Base-by-base conservation (phyloP, 2,888 invertebrate genomes). In the Drosophila yooni region DNA sequence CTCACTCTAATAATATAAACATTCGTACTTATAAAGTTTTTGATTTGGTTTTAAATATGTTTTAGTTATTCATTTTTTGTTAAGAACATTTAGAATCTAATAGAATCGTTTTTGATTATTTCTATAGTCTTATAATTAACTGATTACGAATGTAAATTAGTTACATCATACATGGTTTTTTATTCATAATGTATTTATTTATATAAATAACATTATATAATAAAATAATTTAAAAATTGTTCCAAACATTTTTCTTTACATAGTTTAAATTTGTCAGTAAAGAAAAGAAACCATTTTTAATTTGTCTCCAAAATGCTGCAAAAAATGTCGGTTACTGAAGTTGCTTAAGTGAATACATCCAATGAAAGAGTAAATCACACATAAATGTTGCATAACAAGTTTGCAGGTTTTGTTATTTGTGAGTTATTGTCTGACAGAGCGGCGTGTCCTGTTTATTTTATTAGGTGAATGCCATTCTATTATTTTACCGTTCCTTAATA, bases 401-500 rank as follows among this genome's bases (percentile, higher is more conserved):
- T 76, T 69, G 34, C 48, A 52, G 58, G 33, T 51, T 75, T 52
- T 54, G 53, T 59, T 63, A 56, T 64, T 67, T 78, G 62, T 75
- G 57, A 77, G 66, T 75, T 83, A 81, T 69, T 86, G 68, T 62
- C 65, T 70, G 70, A 51, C 63, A 63, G 67, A 65, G 63, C 70
- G 73, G 71, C 78, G 67, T 80, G 76, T 84, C 81, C 82, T 87
- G 77, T 63, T 70, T 80, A 70, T 60, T 74, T 74, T 64, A 76
- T 71, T 58, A 62, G 59, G 46, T 48, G 33, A 60, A 52, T 61
- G 56, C 31, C 31, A 53, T 48, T 62, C 33, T 62, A 69, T 51
- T 31, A 59, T 70, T 76, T 67, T 70, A 71, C 77, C 76, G 79
- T 73, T 81, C 56, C 3, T 33, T 33, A 33, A 33, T 57, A 36